Percentiles rank a stretch among this genome's conserved stretches.
Evolutionary conservation across 2,797 vertebrate genomes (phyloP).

Genomic region (Trachurus trachurus): DNA sequence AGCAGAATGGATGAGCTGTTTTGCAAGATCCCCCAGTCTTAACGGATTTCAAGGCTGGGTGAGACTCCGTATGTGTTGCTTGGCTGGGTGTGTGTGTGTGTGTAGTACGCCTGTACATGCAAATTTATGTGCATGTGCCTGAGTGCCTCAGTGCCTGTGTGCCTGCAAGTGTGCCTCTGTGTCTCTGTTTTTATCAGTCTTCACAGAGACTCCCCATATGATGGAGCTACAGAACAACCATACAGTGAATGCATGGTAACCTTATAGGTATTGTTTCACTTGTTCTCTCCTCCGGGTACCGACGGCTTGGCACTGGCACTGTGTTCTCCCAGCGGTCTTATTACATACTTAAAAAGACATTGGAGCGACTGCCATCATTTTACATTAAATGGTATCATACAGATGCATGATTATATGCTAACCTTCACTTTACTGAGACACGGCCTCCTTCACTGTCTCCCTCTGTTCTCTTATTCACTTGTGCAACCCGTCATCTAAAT

Average conservation of each 20-base stretch:
- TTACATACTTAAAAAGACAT: not conserved
- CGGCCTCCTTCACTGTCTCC: too few species aligned
- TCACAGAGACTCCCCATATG: conserved; percentile 19
- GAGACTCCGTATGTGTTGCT: conserved; percentile 75
- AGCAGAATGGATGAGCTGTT: conserved; percentile 83
- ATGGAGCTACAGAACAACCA: conserved; percentile 41
- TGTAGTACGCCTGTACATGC: conserved; percentile 72
- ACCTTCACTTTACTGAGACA: too few species aligned
- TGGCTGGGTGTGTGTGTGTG: conserved; percentile 40
- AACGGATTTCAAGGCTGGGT: conserved; percentile 84
- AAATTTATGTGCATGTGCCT: conserved; percentile 73
- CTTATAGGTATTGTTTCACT: conserved; percentile 38
- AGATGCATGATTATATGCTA: too few species aligned
- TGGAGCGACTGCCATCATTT: too few species aligned
- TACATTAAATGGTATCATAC: too few species aligned
- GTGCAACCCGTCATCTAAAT: too few species aligned
- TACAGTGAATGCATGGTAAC: conserved; percentile 28
- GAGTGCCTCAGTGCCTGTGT: conserved; percentile 70
- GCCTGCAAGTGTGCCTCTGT: conserved; percentile 66
- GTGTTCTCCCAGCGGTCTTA: conserved; percentile 23
- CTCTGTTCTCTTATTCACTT: too few species aligned
- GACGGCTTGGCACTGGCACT: not conserved
- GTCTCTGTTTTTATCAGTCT: conserved; percentile 66
- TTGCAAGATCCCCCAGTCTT: conserved; percentile 84
- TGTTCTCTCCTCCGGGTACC: conserved; percentile 16